Base-by-base conservation (phyloP, 2,113 vertebrate species). In the Menura novaehollandiae region DNA sequence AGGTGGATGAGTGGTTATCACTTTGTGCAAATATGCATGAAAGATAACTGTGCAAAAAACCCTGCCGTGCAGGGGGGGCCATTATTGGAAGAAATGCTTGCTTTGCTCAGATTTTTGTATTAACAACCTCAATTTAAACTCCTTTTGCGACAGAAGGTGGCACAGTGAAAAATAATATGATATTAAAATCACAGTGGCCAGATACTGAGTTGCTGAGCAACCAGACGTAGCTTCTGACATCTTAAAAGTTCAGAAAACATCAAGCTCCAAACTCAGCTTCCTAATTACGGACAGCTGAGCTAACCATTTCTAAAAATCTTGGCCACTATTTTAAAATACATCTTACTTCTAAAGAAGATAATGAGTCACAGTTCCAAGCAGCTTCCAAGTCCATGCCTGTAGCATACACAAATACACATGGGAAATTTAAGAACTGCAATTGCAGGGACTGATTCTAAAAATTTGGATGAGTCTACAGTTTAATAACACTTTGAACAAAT, bases 131-230 rank as follows among this genome's bases (percentile, higher is more conserved):
- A 47, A 10, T 77, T 89, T 81, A 78, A 92, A 74, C 24, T 88
- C 43, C 51, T 91, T 51, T 72, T 68, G 93, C 2, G 64, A 88
- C 73, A 95, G 83, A 95, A 95, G 89, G 83, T 56, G 39, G 60
- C 32, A 93, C 3, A 92, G 32, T 64, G 73, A 87, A 94, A 85
- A 95, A 92, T 92, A 94, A 77, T 74, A 68, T 20, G 49, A 53
- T 86, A 95, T 80, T 95, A 93, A 92, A 92, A 97, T 78, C 64
- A 81, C 39, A 68, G 64, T 68, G 77, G 84, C 77, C 95, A 87
- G 91, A 95, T 44, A 95, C 2, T 23, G 64, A 95, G 96, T 96
- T 95, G 94, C 94, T 95, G 93, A 81, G 93, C 95, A 97, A 95
- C 89, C 60, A 91, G 66, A 95, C 24, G 13, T 74, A 96, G 77